Conservation (phyloP, 1,140 invertebrate genomes). For the Brachionus calyciflorus region DNA sequence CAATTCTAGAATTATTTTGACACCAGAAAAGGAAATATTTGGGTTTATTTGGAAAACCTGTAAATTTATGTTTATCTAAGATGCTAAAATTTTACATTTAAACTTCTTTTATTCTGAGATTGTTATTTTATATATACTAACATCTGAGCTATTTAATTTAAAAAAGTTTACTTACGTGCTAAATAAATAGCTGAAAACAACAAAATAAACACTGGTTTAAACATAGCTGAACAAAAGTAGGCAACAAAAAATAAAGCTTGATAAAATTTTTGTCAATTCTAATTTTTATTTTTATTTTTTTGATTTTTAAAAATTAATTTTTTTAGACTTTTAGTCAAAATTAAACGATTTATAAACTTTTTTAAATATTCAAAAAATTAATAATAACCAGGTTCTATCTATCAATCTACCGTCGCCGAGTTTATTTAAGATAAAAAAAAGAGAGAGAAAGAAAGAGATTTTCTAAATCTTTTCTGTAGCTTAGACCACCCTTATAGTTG, state of each 20-base stretch:
- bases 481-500: neutral
- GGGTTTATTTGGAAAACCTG: no score
- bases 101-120: no score
- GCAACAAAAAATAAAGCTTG: neutral
- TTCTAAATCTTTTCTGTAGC: no score
- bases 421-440: slow-evolving; percentile 40
- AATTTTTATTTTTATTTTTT: neutral
- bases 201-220: no score
- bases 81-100: no score
- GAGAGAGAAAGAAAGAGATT: no score
- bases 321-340: neutral
- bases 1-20: no score
- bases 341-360: neutral
- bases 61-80: no score
- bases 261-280: neutral
- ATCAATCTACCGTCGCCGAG: neutral
- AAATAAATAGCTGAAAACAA: neutral
- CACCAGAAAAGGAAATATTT: no score
- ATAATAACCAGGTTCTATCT: neutral
- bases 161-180: neutral
- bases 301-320: neutral
- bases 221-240: neutral
- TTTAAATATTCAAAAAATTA: slow-evolving; percentile 35
- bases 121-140: no score
- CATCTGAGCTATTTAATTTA: neutral